Evolutionary conservation across 1,140 invertebrate species (phyloP).

Genomic region (Physella acuta): DNA sequence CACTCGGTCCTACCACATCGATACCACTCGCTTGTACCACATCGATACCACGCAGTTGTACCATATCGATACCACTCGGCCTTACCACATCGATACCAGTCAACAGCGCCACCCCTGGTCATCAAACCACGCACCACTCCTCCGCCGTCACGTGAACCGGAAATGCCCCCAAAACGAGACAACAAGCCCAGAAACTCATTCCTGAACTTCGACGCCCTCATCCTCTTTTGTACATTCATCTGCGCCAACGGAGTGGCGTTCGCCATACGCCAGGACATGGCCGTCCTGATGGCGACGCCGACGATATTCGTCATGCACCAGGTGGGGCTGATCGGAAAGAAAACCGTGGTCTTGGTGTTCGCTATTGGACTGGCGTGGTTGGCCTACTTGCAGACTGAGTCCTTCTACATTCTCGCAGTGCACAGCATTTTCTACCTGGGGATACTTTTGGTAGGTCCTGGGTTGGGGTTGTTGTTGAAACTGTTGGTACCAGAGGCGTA

Average conservation of each 20-base stretch:
- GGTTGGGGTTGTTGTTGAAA: too few relatives aligned
- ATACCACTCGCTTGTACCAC: too few relatives aligned
- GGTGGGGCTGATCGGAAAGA: not conserved
- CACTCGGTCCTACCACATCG: too few relatives aligned
- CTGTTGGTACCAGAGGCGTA: too few relatives aligned
- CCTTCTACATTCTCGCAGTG: not conserved
- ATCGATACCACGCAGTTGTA: too few relatives aligned
- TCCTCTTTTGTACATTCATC: not conserved
- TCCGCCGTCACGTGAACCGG: too few relatives aligned
- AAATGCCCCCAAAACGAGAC: too few relatives aligned
- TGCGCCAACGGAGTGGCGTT: not conserved
- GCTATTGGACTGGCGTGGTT: not conserved
- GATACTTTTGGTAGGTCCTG: constrained; percentile 6
- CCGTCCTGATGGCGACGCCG: constrained; percentile 1
- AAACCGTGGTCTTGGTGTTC: not conserved
- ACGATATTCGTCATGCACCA: not conserved
- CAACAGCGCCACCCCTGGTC: too few relatives aligned
- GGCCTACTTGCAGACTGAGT: not conserved
- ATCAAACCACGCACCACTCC: too few relatives aligned
- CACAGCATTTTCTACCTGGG: constrained; percentile 5
- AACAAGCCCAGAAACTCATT: too few relatives aligned
- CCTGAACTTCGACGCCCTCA: not conserved
- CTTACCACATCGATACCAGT: too few relatives aligned
- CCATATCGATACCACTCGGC: too few relatives aligned
- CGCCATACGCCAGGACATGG: not conserved